These are phyloP conservation scores for Luehdorfia chinensis DNA, from an alignment of 1,140 invertebrate genomes.

Conservation along the genomic window DNA sequence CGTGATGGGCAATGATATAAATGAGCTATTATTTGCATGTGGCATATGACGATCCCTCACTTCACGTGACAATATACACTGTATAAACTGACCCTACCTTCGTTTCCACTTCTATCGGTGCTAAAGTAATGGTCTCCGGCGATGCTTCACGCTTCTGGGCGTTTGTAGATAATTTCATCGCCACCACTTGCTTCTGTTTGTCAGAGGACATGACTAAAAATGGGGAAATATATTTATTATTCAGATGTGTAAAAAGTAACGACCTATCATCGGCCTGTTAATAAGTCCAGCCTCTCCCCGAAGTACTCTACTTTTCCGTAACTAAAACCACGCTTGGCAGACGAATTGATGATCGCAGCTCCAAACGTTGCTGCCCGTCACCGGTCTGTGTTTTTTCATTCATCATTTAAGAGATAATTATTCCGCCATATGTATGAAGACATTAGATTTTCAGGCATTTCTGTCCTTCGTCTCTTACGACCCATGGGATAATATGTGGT, in stretches of 20 bases:
- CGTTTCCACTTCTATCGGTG: slow-evolving; percentile 32
- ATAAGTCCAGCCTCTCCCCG: no score
- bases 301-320: no score
- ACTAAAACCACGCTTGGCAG: neutral
- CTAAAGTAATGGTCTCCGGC: slow-evolving; percentile 33
- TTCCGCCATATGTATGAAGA: no score
- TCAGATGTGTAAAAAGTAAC: neutral
- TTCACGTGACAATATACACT: no score
- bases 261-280: no score
- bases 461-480: no score
- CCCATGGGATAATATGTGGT: no score
- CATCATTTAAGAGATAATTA: no score
- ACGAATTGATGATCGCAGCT: neutral
- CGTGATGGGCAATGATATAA: no score
- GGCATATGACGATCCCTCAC: no score
- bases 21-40: no score
- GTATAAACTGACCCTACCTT: slow-evolving; percentile 40
- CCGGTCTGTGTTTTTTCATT: neutral
- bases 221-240: neutral
- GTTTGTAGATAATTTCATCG: slow-evolving; percentile 39
- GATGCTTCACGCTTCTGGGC: slow-evolving; percentile 32
- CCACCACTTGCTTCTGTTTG: slow-evolving; percentile 34
- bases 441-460: no score
- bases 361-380: neutral
- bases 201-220: slow-evolving; percentile 32